Evolutionary conservation across 2,888 invertebrate genomes (phyloP).

Genomic region (Cataglyphis cursor): DNA sequence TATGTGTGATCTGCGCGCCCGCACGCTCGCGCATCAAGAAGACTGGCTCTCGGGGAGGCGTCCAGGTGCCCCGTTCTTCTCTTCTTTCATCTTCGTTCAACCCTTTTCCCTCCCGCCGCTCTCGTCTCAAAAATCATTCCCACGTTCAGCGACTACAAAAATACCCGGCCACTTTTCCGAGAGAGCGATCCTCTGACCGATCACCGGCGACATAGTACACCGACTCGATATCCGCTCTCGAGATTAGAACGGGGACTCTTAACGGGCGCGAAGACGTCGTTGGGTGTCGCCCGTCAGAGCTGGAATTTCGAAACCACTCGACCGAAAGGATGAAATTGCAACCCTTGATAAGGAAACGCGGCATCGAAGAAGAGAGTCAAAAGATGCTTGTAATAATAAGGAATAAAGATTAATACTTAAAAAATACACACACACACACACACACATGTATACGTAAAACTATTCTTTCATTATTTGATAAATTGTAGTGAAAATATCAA

Average conservation of each 20-base stretch:
- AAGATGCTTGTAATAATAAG: constrained; percentile 45
- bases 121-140: constrained; percentile 79
- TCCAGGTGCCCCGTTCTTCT: constrained; percentile 69
- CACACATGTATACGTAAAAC: neutral
- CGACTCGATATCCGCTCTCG: constrained; percentile 75
- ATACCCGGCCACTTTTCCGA: constrained; percentile 76
- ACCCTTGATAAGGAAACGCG: constrained; percentile 64
- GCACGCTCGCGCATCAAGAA: constrained; percentile 62
- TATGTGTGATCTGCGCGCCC: constrained; percentile 52
- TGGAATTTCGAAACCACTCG: constrained; percentile 76
- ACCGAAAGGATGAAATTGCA: constrained; percentile 75
- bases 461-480: neutral
- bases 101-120: constrained; percentile 48
- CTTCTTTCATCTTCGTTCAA: constrained; percentile 42
- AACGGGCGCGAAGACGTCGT: constrained; percentile 69
- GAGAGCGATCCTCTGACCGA: constrained; percentile 76
- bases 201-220: constrained; percentile 76
- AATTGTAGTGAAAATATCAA: neutral
- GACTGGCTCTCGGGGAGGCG: constrained; percentile 74
- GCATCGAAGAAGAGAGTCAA: constrained; percentile 38
- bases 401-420: constrained; percentile 8
- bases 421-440: neutral
- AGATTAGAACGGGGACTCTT: constrained; percentile 75
- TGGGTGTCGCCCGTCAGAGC: constrained; percentile 67
- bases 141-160: constrained; percentile 76